Conservation (phyloP, 2,797 vertebrate species). For the Podargus strigoides region DNA sequence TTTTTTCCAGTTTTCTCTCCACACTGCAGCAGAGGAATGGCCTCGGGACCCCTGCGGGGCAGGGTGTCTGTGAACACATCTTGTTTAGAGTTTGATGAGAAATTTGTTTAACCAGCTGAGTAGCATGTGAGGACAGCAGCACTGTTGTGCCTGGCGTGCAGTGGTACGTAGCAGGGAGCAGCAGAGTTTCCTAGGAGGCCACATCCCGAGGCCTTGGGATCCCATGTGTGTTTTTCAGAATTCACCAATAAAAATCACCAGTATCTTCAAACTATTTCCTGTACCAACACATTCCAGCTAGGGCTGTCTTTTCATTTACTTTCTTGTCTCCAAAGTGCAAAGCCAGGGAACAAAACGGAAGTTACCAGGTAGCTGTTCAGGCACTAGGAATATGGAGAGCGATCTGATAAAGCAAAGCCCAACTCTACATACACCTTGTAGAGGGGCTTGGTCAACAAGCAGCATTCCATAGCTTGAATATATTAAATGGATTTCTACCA, state of each 20-base stretch:
- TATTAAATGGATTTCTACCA: background rate
- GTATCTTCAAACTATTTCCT: background rate
- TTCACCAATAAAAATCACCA: background rate
- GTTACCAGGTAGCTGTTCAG: background rate
- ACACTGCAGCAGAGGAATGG: background rate
- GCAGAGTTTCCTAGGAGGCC: background rate
- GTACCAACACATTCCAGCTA: background rate
- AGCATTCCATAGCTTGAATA: background rate
- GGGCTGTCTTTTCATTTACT: background rate
- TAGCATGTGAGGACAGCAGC: background rate
- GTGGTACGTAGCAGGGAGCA: background rate
- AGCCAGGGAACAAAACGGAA: background rate
- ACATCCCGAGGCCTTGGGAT: background rate
- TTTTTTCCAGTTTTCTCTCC: background rate
- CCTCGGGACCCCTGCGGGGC: background rate
- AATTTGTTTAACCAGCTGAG: background rate
- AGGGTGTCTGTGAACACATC: background rate
- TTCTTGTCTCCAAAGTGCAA: constrained; percentile 3
- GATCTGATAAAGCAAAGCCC: background rate
- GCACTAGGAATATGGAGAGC: background rate
- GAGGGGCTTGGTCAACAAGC: constrained; percentile 24
- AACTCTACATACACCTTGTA: background rate
- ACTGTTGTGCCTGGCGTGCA: background rate
- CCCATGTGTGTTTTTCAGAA: background rate
- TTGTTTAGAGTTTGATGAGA: background rate